Percentiles rank a stretch among this genome's conserved stretches.
Evolutionary conservation across 1,140 invertebrate genomes (phyloP).

Genomic region (Helicoverpa armigera): DNA sequence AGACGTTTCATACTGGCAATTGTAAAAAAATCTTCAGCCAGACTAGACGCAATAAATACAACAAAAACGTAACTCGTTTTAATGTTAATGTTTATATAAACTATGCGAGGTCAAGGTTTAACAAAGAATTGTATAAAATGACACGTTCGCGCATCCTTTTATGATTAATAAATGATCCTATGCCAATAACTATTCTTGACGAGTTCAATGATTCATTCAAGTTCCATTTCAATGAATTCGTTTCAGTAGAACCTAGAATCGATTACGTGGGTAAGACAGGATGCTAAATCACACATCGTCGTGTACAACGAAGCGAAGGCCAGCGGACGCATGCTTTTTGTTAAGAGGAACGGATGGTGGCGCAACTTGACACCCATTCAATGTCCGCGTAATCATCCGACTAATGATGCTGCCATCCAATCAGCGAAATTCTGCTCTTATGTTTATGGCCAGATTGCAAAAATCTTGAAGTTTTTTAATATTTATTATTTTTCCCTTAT

Average conservation of each 20-base stretch:
- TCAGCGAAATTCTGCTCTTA: conserved; percentile 52
- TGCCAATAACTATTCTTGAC: conserved; percentile 4
- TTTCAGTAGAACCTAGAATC: conserved; percentile 3
- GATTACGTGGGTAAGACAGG: conserved; percentile 55
- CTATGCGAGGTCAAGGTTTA: conserved; percentile 21
- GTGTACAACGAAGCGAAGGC: conserved; percentile 67
- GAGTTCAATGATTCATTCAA: conserved; percentile 34
- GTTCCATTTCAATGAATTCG: conserved; percentile 20
- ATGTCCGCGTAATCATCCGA: conserved; percentile 59
- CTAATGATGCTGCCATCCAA: conserved; percentile 60
- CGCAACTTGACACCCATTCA: conserved; percentile 59
- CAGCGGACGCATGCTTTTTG: conserved; percentile 70
- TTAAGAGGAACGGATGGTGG: conserved; percentile 63
- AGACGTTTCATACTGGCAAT: background rate
- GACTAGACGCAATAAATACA: background rate
- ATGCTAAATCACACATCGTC: conserved; percentile 61
- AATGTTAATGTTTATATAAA: conserved; percentile 6
- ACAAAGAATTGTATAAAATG: background rate
- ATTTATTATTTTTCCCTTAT: too few species aligned
- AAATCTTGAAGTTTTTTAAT: too few species aligned
- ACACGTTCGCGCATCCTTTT: conserved; percentile 9
- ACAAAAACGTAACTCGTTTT: conserved; percentile 14
- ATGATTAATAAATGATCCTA: background rate
- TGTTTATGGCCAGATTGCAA: background rate
- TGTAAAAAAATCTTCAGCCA: background rate